These are phyloP conservation scores for Isotomurus palustris DNA, from an alignment of 2,888 invertebrate genomes.

Conservation along the genomic window DNA sequence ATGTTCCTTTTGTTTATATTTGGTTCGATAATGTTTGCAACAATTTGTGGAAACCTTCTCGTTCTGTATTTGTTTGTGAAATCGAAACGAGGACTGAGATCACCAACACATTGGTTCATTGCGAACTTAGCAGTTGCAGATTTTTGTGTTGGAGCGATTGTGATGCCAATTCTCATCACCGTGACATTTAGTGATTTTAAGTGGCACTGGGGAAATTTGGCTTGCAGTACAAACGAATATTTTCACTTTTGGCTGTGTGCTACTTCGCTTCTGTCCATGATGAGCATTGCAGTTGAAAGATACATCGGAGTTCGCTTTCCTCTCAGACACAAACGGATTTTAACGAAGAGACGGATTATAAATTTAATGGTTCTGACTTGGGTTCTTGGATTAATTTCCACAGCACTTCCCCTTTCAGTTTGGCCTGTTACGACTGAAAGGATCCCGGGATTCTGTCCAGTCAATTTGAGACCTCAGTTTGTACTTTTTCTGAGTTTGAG, in stretches of 20 bases:
- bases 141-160: constrained; percentile 34
- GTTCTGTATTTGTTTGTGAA: constrained; percentile 24
- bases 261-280: constrained; percentile 8
- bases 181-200: constrained; percentile 1
- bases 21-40: constrained; percentile 21
- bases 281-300: background rate
- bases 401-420: background rate
- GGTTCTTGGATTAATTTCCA: background rate
- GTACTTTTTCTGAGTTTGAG: background rate
- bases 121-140: constrained; percentile 37
- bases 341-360: background rate
- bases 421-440: background rate
- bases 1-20: too few species aligned
- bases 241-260: constrained; percentile 8
- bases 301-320: constrained; percentile 12
- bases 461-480: background rate
- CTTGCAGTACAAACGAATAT: background rate
- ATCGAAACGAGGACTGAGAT: constrained; percentile 7
- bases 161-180: constrained; percentile 32
- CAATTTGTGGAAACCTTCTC: constrained; percentile 31
- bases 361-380: background rate
- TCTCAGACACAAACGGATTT: constrained; percentile 2
- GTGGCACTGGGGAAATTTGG: background rate
- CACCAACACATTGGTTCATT: constrained; percentile 32
- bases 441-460: background rate